phyloP scores from a whole-genome alignment of 2,113 vertebrate genomes.

The Rhinopithecus roxellana region DNA sequence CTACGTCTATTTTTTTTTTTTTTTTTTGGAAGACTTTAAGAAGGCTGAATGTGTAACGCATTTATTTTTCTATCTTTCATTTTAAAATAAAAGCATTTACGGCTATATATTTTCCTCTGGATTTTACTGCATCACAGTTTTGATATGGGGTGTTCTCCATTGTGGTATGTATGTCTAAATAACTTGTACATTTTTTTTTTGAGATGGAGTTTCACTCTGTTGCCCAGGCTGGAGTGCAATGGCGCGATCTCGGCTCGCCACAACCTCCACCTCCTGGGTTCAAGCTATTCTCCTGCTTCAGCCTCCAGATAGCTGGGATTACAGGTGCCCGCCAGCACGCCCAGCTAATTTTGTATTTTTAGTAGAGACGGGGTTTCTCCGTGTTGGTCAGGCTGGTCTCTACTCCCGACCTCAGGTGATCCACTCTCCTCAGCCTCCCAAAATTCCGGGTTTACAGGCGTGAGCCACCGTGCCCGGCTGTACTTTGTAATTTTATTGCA shows the following conservation, averaged over 20 bases:
- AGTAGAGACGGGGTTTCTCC: no score
- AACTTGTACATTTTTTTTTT: background rate
- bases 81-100: background rate
- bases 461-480: background rate
- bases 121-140: background rate
- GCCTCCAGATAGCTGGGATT: no score
- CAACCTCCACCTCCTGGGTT: no score
- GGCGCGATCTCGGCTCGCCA: accelerated
- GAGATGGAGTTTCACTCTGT: no score
- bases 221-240: no score
- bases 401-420: no score
- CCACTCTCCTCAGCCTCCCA: no score
- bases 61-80: background rate
- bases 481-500: background rate
- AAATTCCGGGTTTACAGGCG: no score
- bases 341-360: no score
- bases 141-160: background rate
- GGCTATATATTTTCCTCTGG: background rate
- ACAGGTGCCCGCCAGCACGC: no score
- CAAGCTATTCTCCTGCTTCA: no score
- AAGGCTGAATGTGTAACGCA: background rate
- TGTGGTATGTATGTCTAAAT: background rate
- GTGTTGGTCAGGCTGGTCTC: no score
- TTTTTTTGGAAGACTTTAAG: background rate
- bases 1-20: background rate